These are phyloP conservation scores for Agrotis clavis DNA, from an alignment of 2,888 invertebrate species.

Conservation along the genomic window DNA sequence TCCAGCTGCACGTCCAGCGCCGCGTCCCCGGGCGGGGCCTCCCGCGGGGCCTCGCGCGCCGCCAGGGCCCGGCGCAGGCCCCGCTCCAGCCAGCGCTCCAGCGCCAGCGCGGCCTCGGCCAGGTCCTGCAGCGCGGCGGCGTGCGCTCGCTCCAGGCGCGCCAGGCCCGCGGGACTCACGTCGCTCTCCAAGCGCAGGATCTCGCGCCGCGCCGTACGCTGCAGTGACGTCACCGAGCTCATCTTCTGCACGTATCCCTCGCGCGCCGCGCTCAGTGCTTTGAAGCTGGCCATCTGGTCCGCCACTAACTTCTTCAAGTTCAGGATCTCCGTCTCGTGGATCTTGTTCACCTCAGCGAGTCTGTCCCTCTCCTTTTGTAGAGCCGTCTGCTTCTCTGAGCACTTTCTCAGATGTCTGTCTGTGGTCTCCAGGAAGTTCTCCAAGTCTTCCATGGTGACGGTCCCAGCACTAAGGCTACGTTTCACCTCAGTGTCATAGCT, in stretches of 20 bases:
- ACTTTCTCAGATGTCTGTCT: slow-evolving; percentile 82
- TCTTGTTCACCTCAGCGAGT: slow-evolving; percentile 82
- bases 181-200: slow-evolving; percentile 80
- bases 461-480: slow-evolving; percentile 79
- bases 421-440: slow-evolving; percentile 88
- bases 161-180: slow-evolving; percentile 76
- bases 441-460: slow-evolving; percentile 86
- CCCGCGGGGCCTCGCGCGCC: slow-evolving; percentile 65
- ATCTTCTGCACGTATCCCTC: slow-evolving; percentile 84
- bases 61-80: slow-evolving; percentile 74
- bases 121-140: slow-evolving; percentile 86
- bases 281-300: slow-evolving; percentile 83
- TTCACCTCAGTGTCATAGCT: slow-evolving; percentile 80
- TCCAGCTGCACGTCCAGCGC: slow-evolving; percentile 82
- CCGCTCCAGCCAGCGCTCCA: slow-evolving; percentile 86
- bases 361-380: slow-evolving; percentile 86
- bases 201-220: slow-evolving; percentile 84
- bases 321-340: slow-evolving; percentile 85
- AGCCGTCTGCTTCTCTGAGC: slow-evolving; percentile 81
- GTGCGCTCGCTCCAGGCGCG: slow-evolving; percentile 82
- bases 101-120: slow-evolving; percentile 81
- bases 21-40: slow-evolving; percentile 71
- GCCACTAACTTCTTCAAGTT: slow-evolving; percentile 84
- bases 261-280: slow-evolving; percentile 82
- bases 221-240: slow-evolving; percentile 81